A percentile compares a stretch with the other conserved stretches of the same genome.
Conservation (phyloP, 2,113 vertebrate species). For the Sceloporus tristichus region DNA sequence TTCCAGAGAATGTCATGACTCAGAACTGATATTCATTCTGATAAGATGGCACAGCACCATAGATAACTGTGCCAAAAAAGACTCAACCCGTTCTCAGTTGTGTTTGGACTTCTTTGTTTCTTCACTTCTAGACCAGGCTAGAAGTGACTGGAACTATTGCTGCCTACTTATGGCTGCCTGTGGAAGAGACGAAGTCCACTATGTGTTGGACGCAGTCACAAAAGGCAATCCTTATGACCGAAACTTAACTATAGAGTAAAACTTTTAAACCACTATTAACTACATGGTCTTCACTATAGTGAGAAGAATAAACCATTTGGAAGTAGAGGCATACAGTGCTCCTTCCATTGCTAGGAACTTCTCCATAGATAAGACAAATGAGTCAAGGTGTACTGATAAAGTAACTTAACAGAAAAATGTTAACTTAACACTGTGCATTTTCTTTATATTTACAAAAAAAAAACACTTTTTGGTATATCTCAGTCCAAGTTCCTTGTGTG, state of each 20-base stretch:
- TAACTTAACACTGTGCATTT: not conserved
- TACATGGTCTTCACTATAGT: not conserved
- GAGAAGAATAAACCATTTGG: not conserved
- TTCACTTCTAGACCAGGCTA: conserved; percentile 24
- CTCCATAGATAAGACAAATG: conserved; percentile 16
- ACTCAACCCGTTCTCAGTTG: conserved; percentile 24
- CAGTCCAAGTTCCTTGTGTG: conserved; percentile 5
- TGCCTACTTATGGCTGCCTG: not conserved
- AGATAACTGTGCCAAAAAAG: conserved; percentile 32
- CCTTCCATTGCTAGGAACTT: not conserved
- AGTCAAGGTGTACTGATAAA: not conserved
- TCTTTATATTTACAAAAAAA: not conserved
- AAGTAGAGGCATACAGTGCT: not conserved
- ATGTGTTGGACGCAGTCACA: conserved; percentile 19
- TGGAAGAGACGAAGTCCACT: not conserved
- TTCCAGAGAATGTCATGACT: conserved; percentile 30
- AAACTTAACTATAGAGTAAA: not conserved
- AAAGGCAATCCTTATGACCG: not conserved
- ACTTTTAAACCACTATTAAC: no score
- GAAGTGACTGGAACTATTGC: not conserved
- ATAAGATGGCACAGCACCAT: conserved; percentile 21
- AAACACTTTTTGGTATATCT: not conserved
- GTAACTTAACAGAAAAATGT: not conserved
- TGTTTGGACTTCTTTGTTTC: not conserved
- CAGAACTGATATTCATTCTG: not conserved